Conservation (phyloP, 1,140 invertebrate genomes). For the Drosophila obscura region DNA sequence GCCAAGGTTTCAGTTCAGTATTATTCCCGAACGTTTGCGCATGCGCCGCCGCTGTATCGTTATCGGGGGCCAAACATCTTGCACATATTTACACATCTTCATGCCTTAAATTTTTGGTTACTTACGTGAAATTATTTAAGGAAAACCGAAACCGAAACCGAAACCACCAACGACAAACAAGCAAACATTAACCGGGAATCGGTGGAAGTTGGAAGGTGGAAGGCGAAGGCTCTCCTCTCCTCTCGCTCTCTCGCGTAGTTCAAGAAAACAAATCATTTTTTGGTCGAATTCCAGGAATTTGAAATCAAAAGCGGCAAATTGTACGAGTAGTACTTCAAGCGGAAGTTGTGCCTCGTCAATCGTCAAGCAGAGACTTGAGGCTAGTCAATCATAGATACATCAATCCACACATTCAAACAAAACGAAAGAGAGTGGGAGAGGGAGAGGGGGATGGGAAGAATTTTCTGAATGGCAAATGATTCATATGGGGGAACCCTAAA, state of each 20-base stretch:
- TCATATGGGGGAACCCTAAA: too few species aligned
- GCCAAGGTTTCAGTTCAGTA: too few species aligned
- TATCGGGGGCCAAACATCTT: constrained; percentile 73
- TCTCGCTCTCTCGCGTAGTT: constrained; percentile 29
- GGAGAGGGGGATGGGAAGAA: too few species aligned
- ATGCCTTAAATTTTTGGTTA: constrained; percentile 46
- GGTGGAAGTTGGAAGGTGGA: constrained; percentile 3
- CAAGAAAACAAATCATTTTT: constrained; percentile 49
- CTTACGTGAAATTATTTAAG: constrained; percentile 73
- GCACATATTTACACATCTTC: constrained; percentile 71
- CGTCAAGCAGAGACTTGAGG: constrained; percentile 45
- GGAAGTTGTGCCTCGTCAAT: constrained; percentile 67
- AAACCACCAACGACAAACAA: constrained; percentile 60
- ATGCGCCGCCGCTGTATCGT: constrained; percentile 48
- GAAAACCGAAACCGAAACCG: constrained; percentile 62
- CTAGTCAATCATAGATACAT: constrained; percentile 66
- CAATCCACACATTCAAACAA: constrained; percentile 39
- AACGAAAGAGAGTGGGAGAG: too few species aligned
- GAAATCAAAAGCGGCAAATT: constrained; percentile 72
- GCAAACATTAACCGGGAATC: constrained; percentile 79
- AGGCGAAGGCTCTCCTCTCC: constrained; percentile 5
- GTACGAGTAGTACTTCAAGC: constrained; percentile 40
- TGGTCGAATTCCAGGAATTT: constrained; percentile 77
- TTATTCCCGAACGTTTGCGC: constrained; percentile 57
- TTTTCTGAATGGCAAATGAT: too few species aligned